phyloP scores from a whole-genome alignment of 2,888 invertebrate genomes.

The Nephrotoma appendiculata region DNA sequence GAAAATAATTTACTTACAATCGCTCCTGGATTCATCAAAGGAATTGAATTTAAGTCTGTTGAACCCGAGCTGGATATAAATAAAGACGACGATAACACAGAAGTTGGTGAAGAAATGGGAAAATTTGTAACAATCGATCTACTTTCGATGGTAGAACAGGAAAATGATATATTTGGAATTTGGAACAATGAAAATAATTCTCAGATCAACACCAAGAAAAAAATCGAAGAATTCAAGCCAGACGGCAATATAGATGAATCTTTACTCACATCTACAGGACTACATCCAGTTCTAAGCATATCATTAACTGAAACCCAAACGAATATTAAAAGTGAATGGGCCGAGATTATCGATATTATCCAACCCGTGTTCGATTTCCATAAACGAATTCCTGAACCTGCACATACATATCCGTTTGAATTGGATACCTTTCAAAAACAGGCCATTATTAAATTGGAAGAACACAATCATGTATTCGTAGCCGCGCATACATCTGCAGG shows the following conservation, averaged over 20 bases:
- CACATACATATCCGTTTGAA: conserved; percentile 77
- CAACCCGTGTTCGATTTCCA: conserved; percentile 69
- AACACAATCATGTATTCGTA: conserved; percentile 91
- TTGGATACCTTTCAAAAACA: conserved; percentile 95
- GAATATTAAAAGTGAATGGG: conserved; percentile 50
- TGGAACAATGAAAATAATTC: conserved; percentile 14
- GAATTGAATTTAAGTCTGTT: conserved; percentile 36
- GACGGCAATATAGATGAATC: conserved; percentile 17
- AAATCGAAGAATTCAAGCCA: not conserved
- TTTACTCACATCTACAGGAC: conserved; percentile 23
- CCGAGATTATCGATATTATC: conserved; percentile 70
- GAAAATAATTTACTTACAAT: conserved; percentile 35
- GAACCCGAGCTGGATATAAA: conserved; percentile 18
- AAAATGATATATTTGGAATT: conserved; percentile 27
- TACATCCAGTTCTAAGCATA: conserved; percentile 29
- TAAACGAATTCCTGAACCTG: conserved; percentile 67
- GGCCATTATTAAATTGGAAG: conserved; percentile 87
- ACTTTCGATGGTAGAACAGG: conserved; percentile 23
- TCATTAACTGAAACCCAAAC: conserved; percentile 30
- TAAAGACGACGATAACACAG: conserved; percentile 16
- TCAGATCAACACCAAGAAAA: not conserved
- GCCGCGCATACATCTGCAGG: conserved; percentile 98
- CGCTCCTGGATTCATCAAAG: conserved; percentile 53
- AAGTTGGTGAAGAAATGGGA: conserved; percentile 12
- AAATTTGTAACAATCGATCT: conserved; percentile 23